Evolutionary conservation across 1,140 invertebrate genomes (phyloP).

Genomic region (Pogonomyrmex barbatus): DNA sequence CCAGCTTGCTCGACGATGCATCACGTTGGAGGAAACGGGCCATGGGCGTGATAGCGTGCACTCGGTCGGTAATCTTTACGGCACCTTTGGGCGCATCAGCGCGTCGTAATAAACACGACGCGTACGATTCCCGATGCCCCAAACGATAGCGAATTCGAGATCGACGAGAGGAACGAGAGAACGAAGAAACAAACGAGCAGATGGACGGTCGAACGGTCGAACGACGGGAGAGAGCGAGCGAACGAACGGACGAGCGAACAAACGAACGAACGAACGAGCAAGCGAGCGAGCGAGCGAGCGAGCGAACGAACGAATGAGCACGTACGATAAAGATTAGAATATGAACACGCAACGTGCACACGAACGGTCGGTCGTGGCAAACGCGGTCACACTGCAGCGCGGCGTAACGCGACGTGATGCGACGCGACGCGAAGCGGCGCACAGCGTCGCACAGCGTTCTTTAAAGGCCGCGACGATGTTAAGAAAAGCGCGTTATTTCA

Average conservation of each 20-base stretch:
- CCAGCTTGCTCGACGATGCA: constrained; percentile 27
- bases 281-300: constrained; percentile 13
- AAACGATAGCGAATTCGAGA: not conserved
- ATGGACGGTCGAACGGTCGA: constrained; percentile 19
- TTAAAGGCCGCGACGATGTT: constrained; percentile 14
- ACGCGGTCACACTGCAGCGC: constrained; percentile 48
- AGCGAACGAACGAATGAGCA: constrained; percentile 19
- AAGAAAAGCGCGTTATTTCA: constrained; percentile 59
- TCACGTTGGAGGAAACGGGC: constrained; percentile 53
- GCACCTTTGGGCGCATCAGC: constrained; percentile 54
- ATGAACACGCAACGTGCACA: constrained; percentile 48
- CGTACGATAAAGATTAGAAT: constrained; percentile 46
- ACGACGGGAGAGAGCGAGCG: constrained; percentile 7
- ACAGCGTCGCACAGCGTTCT: constrained; percentile 43
- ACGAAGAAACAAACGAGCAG: not conserved
- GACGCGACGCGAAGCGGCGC: constrained; percentile 36
- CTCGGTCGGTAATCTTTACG: constrained; percentile 74
- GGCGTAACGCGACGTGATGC: constrained; percentile 18
- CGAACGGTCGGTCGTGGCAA: constrained; percentile 5
- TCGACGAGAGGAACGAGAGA: not conserved
- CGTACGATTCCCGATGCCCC: not conserved
- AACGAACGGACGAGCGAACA: not conserved
- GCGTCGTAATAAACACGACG: not conserved
- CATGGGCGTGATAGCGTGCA: constrained; percentile 43
- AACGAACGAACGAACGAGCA: not conserved